Conservation (phyloP, 2,888 invertebrate genomes). For the Spilarctia lutea region DNA sequence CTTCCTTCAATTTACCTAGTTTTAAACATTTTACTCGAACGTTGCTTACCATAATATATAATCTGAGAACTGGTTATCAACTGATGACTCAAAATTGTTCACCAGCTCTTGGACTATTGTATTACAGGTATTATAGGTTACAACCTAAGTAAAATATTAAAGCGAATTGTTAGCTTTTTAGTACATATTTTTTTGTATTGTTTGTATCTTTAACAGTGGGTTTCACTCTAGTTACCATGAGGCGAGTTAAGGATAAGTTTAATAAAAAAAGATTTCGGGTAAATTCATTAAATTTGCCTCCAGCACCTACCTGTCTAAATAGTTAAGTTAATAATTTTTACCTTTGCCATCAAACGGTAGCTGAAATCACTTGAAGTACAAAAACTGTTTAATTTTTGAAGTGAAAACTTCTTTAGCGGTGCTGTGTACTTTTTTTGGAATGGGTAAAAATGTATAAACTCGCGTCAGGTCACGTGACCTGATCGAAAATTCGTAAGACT, state of each 20-base stretch:
- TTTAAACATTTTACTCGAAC: conserved; percentile 52
- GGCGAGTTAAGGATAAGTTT: not conserved
- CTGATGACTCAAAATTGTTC: no score
- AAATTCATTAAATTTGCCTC: conserved; percentile 16
- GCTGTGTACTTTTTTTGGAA: no score
- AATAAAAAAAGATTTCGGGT: not conserved
- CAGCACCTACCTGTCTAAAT: conserved; percentile 22
- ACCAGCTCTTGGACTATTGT: not conserved
- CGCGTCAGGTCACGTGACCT: no score
- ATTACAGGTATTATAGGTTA: not conserved
- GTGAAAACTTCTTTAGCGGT: no score
- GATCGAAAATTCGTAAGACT: no score
- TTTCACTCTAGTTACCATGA: no score
- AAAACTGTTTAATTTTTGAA: conserved; percentile 4
- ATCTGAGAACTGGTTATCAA: no score
- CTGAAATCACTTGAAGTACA: conserved; percentile 28
- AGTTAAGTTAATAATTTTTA: conserved; percentile 24
- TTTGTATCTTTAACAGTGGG: no score
- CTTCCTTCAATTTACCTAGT: conserved; percentile 81
- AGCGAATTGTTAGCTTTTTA: not conserved
- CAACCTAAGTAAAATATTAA: not conserved
- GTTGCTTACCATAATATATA: conserved; percentile 31
- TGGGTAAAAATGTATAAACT: no score
- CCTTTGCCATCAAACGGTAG: conserved; percentile 22
- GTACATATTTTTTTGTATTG: not conserved